Evolutionary conservation across 1,140 invertebrate species (phyloP).

Genomic region (Leptinotarsa defecta): DNA sequence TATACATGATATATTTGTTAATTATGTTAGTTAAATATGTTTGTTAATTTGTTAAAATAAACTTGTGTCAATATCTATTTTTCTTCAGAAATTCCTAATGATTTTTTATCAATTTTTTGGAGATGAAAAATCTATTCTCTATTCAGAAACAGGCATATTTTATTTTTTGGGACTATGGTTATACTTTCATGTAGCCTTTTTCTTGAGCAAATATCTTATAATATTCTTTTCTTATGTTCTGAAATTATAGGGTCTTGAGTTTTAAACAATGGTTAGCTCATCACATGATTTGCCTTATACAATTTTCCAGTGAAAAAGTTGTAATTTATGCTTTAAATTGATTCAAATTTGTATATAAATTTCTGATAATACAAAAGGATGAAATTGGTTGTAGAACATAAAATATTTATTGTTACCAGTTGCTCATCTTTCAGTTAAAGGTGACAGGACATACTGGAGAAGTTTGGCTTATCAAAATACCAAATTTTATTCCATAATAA

Average conservation of each 20-base stretch:
- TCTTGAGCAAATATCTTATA: not conserved
- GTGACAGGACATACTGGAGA: not conserved
- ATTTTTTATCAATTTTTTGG: too few species aligned
- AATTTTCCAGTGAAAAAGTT: not conserved
- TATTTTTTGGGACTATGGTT: too few species aligned
- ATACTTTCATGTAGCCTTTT: too few species aligned
- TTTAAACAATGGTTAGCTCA: not conserved
- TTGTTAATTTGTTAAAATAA: too few species aligned
- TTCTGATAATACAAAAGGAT: not conserved
- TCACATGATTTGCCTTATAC: not conserved
- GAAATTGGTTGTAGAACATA: not conserved
- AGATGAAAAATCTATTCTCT: too few species aligned
- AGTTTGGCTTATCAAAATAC: not conserved
- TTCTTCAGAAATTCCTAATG: too few species aligned
- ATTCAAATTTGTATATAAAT: not conserved
- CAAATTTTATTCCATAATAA: not conserved
- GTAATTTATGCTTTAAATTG: constrained; percentile 2
- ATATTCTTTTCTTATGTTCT: not conserved
- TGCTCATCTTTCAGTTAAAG: not conserved
- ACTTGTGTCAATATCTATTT: too few species aligned
- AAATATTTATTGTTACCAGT: not conserved
- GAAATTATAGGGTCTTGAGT: not conserved
- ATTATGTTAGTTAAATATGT: too few species aligned
- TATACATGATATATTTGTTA: too few species aligned
- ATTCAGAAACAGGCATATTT: too few species aligned